phyloP scores from a whole-genome alignment of 2,797 vertebrate species.

The Megalops cyprinoides region DNA sequence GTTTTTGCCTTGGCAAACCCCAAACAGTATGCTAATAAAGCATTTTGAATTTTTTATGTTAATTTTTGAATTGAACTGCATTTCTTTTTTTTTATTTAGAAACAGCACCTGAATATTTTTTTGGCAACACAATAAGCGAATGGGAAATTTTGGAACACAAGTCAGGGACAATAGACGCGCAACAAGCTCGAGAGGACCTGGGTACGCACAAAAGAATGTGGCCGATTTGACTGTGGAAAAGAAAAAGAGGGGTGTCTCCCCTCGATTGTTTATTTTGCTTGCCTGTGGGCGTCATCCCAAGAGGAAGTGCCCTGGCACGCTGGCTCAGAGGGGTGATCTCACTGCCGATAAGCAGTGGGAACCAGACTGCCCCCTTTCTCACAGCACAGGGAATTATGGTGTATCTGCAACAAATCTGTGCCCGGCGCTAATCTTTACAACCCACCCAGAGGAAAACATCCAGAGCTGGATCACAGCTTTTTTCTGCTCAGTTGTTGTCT shows the following conservation, averaged over 20 bases:
- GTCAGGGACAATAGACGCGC: neutral
- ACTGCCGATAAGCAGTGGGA: slow-evolving; percentile 60
- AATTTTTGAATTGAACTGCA: too few relatives aligned
- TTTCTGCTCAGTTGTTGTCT: too few relatives aligned
- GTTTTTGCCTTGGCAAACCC: too few relatives aligned
- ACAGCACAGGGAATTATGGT: slow-evolving; percentile 52
- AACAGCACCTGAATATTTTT: too few relatives aligned
- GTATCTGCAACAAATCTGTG: slow-evolving; percentile 42
- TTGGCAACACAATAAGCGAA: too few relatives aligned
- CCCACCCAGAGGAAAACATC: slow-evolving; percentile 10
- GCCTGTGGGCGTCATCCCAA: slow-evolving; percentile 20
- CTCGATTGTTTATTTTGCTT: slow-evolving; percentile 52
- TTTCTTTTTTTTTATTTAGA: too few relatives aligned
- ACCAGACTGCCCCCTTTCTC: slow-evolving; percentile 50
- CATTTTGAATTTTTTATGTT: too few relatives aligned
- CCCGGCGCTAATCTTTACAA: slow-evolving; percentile 31
- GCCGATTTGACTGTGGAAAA: neutral
- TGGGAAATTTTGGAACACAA: neutral
- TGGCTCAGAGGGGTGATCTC: slow-evolving; percentile 51
- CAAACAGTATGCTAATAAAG: too few relatives aligned
- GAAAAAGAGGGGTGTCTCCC: slow-evolving; percentile 2
- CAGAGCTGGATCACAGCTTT: neutral
- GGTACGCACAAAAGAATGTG: neutral
- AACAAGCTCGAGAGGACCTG: neutral
- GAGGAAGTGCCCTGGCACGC: slow-evolving; percentile 38